A percentile compares a stretch with the other conserved stretches of the same genome.
phyloP scores from a whole-genome alignment of 2,888 invertebrate species.

The Keiferia lycopersicella region DNA sequence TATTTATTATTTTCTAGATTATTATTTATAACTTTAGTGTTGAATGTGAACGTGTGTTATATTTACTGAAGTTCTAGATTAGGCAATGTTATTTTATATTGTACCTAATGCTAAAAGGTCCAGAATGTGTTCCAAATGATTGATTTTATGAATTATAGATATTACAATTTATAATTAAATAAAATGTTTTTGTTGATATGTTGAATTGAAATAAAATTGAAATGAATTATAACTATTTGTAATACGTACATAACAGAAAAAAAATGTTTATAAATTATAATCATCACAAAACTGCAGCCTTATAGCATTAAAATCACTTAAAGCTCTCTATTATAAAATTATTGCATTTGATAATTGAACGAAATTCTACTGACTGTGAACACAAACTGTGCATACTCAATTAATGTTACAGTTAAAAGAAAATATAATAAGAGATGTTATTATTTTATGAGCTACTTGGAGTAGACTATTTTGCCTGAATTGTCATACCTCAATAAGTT shows the following conservation, averaged over 20 bases:
- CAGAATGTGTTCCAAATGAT: slow-evolving; percentile 76
- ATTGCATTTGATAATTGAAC: slow-evolving; percentile 58
- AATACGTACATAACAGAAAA: slow-evolving; percentile 34
- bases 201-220: slow-evolving; percentile 46
- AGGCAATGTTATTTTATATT: slow-evolving; percentile 66
- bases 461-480: slow-evolving; percentile 71
- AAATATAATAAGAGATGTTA: slow-evolving; percentile 56
- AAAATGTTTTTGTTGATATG: slow-evolving; percentile 56
- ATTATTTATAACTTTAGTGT: slow-evolving; percentile 69
- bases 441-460: slow-evolving; percentile 64
- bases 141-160: slow-evolving; percentile 59
- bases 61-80: slow-evolving; percentile 66
- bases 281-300: slow-evolving; percentile 57
- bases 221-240: slow-evolving; percentile 40
- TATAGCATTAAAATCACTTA: slow-evolving; percentile 43
- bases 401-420: slow-evolving; percentile 51
- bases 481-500: slow-evolving; percentile 78
- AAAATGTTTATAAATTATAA: slow-evolving; percentile 38
- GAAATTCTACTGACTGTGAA: slow-evolving; percentile 50
- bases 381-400: slow-evolving; percentile 48
- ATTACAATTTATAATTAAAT: slow-evolving; percentile 55
- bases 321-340: slow-evolving; percentile 61
- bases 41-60: slow-evolving; percentile 66
- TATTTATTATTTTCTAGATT: slow-evolving; percentile 76
- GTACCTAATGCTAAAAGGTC: slow-evolving; percentile 61